These are phyloP conservation scores for Exephanes ischioxanthus DNA, from an alignment of 2,888 invertebrate genomes.

Conservation along the genomic window DNA sequence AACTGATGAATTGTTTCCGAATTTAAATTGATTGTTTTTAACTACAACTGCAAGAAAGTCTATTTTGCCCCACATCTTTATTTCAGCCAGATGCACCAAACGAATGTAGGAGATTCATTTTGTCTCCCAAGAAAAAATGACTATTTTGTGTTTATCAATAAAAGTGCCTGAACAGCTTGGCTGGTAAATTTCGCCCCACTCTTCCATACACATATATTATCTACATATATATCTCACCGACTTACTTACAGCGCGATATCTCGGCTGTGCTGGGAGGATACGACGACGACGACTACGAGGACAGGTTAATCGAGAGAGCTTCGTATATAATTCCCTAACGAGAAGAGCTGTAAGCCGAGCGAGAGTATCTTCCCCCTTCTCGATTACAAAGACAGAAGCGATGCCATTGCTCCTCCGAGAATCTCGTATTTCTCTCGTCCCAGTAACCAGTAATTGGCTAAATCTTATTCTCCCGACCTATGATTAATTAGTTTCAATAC, in stretches of 20 bases:
- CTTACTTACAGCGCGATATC: conserved; percentile 25
- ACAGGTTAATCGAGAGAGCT: conserved; percentile 53
- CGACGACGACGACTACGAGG: conserved; percentile 37
- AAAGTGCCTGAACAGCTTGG: too few species aligned
- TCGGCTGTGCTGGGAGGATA: conserved; percentile 9
- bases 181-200: too few species aligned
- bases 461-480: conserved; percentile 13
- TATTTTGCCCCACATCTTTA: too few species aligned
- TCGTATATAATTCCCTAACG: conserved; percentile 52
- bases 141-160: too few species aligned
- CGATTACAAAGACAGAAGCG: conserved; percentile 23
- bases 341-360: conserved; percentile 38
- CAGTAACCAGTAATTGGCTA: conserved; percentile 26
- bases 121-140: too few species aligned
- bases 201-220: background rate
- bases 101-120: too few species aligned
- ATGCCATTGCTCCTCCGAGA: background rate
- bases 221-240: conserved; percentile 29
- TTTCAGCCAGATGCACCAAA: too few species aligned
- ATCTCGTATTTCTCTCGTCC: conserved; percentile 5
- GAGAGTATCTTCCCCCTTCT: conserved; percentile 17
- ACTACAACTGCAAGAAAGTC: too few species aligned
- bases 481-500: conserved; percentile 7
- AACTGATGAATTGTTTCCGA: too few species aligned
- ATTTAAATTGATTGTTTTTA: too few species aligned